Evolutionary conservation across 2,797 vertebrate genomes (phyloP), one percentile per base, ranked within the genome.

Genomic region (Galaxias olidus): DNA sequence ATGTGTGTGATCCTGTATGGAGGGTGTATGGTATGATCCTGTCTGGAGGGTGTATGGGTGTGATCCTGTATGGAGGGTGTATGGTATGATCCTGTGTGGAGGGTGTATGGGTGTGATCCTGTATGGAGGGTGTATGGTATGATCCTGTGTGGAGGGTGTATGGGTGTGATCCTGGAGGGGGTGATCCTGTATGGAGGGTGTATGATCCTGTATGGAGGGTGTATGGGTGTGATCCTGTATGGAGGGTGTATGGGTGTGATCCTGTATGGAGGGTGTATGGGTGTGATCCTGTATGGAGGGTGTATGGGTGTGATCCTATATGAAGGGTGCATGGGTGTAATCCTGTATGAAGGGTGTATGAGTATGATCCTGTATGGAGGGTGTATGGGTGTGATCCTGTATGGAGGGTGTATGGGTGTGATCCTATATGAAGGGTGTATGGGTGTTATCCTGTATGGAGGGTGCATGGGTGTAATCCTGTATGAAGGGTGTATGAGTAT

Each of bases 361-460:
- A 60, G 51, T 53, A 65, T 14, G 20, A 58, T 57, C n/a, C 48
- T 30, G 15, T 12, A 50, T 40, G 15, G 48, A 47, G 43, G 19
- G 55, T 44, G 69, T 10, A 67, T 77, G 73, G 42, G 49, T n/a
- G 58, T 74, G 51, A n/a, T n/a, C n/a, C n/a, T n/a, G n/a, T n/a
- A n/a, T 70, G 45, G 40, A 40, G 48, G 52, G 41, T 65, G 19
- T 64, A 8, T 63, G 68, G 73, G 59, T 20, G 51, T 65, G 88
- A 49, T n/a, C n/a, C n/a, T n/a, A 20, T 19, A 52, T 43, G 50
- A 40, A 48, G 48, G 20, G 54, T 49, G 43, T 47, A 12, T 30
- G 66, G 76, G 72, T 65, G 62, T 64, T 72, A 65, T 80, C 80
- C 86, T 91, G 85, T 85, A 87, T 89, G 50, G 74, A 65, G 74